Evolutionary conservation across 2,888 invertebrate genomes (phyloP).

Genomic region (Phorcus lineatus): DNA sequence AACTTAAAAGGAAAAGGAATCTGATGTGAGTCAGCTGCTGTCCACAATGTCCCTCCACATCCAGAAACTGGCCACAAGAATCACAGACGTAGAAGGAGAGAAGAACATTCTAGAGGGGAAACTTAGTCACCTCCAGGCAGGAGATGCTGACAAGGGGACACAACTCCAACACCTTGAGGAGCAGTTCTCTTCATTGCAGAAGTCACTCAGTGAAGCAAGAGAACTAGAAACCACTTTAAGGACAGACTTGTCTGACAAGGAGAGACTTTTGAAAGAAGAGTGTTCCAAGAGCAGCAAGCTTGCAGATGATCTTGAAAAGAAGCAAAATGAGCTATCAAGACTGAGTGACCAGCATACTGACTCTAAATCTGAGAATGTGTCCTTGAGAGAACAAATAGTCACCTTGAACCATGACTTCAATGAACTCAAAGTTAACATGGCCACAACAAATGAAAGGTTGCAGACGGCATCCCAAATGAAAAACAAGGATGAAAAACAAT

Average conservation of each 20-base stretch:
- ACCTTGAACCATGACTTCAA: slow-evolving; percentile 27
- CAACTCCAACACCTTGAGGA: slow-evolving; percentile 40
- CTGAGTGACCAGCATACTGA: slow-evolving; percentile 22
- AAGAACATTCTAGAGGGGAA: neutral
- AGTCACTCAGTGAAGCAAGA: slow-evolving; percentile 29
- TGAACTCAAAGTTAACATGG: slow-evolving; percentile 29
- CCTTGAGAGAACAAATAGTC: slow-evolving; percentile 31
- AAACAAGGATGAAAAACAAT: slow-evolving; percentile 9
- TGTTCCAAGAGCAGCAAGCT: neutral
- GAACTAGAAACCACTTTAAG: slow-evolving; percentile 3
- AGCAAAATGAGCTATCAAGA: slow-evolving; percentile 21
- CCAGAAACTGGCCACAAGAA: neutral
- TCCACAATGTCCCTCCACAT: slow-evolving; percentile 10
- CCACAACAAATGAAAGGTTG: slow-evolving; percentile 19
- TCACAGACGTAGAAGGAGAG: slow-evolving; percentile 4
- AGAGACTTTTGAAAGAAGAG: neutral
- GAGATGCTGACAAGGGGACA: slow-evolving; percentile 36
- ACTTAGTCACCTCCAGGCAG: slow-evolving; percentile 28
- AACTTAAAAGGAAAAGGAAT: neutral
- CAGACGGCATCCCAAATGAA: neutral
- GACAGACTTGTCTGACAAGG: slow-evolving; percentile 6
- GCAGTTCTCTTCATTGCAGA: slow-evolving; percentile 28
- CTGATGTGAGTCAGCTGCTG: neutral
- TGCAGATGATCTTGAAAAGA: slow-evolving; percentile 22
- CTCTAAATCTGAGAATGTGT: slow-evolving; percentile 33